Evolutionary conservation across 2,797 vertebrate species (phyloP).

Genomic region (Micrastur ruficollis): DNA sequence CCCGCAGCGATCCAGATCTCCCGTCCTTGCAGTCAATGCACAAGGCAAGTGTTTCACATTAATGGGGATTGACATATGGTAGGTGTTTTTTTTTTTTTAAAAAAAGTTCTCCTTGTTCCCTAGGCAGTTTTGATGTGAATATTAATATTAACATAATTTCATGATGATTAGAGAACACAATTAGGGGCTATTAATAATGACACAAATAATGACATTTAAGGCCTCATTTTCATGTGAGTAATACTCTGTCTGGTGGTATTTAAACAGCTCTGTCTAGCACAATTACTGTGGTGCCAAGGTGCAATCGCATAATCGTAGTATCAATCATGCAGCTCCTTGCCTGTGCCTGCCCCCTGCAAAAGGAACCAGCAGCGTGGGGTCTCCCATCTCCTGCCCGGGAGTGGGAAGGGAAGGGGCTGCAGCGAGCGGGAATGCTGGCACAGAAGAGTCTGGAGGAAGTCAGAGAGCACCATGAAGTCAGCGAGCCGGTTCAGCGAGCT

Average conservation of each 20-base stretch:
- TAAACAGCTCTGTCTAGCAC: constrained; percentile 77
- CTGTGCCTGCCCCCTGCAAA: background rate
- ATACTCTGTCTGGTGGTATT: constrained; percentile 81
- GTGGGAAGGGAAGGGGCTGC: background rate
- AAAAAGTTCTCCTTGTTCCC: constrained; percentile 73
- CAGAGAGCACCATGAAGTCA: fast-evolving
- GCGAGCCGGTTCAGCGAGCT: background rate
- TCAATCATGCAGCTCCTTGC: background rate
- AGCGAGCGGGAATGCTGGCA: fast-evolving
- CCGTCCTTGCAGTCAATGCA: background rate
- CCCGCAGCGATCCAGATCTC: fast-evolving
- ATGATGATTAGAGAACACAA: constrained; percentile 85
- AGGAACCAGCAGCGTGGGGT: fast-evolving
- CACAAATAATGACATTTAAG: constrained; percentile 86
- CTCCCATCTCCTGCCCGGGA: background rate
- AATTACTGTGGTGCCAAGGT: constrained; percentile 54
- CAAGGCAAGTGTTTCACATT: constrained; percentile 25
- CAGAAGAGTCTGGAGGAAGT: background rate
- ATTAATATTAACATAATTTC: constrained; percentile 85
- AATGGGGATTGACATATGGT: constrained; percentile 74
- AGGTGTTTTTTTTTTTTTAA: background rate
- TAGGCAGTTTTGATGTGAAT: constrained; percentile 82
- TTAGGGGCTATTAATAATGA: constrained; percentile 87
- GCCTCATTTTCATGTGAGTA: constrained; percentile 81
- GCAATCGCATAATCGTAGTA: background rate